These are phyloP conservation scores for Penaeus japonicus DNA, from an alignment of 1,140 invertebrate species.

Conservation along the genomic window DNA sequence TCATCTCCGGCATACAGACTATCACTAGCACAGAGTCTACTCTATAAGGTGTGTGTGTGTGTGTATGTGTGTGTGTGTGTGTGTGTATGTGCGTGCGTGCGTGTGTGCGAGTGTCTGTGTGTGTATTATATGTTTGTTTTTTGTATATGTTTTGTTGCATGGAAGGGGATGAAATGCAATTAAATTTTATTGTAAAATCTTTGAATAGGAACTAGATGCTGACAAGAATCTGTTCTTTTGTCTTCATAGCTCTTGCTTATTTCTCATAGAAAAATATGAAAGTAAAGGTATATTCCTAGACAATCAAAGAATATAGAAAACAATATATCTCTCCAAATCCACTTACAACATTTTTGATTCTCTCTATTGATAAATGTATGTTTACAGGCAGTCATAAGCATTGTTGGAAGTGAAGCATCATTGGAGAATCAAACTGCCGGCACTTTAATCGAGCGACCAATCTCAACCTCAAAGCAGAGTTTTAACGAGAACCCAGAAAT, in stretches of 20 bases:
- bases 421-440: slow-evolving; percentile 64
- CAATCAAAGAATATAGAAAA: no score
- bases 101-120: not conserved
- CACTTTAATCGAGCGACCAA: slow-evolving; percentile 66
- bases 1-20: slow-evolving; percentile 57
- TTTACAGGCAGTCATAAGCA: slow-evolving; percentile 60
- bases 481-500: slow-evolving; percentile 76
- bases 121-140: no score
- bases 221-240: not conserved
- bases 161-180: no score
- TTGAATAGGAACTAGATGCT: no score
- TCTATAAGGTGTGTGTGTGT: slow-evolving; percentile 54
- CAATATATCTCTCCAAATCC: no score
- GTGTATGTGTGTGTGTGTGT: not conserved
- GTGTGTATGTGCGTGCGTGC: not conserved
- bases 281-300: no score
- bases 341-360: not conserved
- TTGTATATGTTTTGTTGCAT: no score
- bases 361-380: not conserved
- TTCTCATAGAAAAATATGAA: no score
- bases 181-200: no score
- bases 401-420: slow-evolving; percentile 56
- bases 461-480: slow-evolving; percentile 76
- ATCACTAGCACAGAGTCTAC: slow-evolving; percentile 57
- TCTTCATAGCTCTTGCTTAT: not conserved